A percentile compares a stretch with the other conserved stretches of the same genome.
These are phyloP conservation scores for Propsilocerus akamusi DNA, from an alignment of 1,140 invertebrate genomes.

Conservation along the genomic window DNA sequence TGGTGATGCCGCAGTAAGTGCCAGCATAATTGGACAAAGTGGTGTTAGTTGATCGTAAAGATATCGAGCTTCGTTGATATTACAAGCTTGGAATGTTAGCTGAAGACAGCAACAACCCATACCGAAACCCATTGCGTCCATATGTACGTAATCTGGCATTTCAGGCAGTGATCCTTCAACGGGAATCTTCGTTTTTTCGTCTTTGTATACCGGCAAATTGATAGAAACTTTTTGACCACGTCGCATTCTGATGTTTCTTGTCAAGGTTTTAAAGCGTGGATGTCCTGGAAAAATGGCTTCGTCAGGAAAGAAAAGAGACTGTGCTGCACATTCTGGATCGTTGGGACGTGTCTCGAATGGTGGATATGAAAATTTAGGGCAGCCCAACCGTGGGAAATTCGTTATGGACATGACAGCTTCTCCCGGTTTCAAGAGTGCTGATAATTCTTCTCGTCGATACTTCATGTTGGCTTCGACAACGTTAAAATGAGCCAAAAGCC, in stretches of 20 bases:
- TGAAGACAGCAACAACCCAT: conserved; percentile 99
- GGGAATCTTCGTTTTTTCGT: conserved; percentile 66
- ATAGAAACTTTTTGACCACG: conserved; percentile 90
- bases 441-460: conserved; percentile 70
- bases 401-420: conserved; percentile 82
- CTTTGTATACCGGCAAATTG: conserved; percentile 78
- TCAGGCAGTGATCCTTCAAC: conserved; percentile 49
- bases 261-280: conserved; percentile 89
- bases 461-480: conserved; percentile 96
- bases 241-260: conserved; percentile 78
- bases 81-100: conserved; percentile 90
- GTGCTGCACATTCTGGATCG: conserved; percentile 44
- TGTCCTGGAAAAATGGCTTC: conserved; percentile 85
- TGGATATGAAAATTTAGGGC: conserved; percentile 77
- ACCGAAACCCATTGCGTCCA: conserved; percentile 99
- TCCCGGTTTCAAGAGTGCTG: conserved; percentile 49
- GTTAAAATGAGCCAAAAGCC: conserved; percentile 89
- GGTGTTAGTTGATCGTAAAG: conserved; percentile 96
- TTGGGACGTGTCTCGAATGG: conserved; percentile 44
- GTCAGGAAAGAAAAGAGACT: conserved; percentile 89
- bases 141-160: conserved; percentile 72
- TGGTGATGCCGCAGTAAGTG: conserved; percentile 90
- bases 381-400: conserved; percentile 83
- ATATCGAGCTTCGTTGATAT: conserved; percentile 85
- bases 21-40: conserved; percentile 93